phyloP scores from a whole-genome alignment of 2,888 invertebrate species.

The Synanthedon myopaeformis region DNA sequence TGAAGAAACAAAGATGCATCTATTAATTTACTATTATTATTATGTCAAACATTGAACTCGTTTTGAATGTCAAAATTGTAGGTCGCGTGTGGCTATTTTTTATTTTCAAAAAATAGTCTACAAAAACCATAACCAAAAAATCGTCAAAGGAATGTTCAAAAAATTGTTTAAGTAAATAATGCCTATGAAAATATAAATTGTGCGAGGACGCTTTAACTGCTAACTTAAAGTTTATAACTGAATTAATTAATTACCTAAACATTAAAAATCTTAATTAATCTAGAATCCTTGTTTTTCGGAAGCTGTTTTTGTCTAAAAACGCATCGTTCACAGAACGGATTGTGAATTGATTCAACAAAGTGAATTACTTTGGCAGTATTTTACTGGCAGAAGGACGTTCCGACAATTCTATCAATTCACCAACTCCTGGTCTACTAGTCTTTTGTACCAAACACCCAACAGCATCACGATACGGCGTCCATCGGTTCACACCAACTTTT shows the following conservation, averaged over 20 bases:
- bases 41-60: slow-evolving; percentile 39
- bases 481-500: slow-evolving; percentile 64
- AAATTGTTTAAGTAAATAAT: slow-evolving; percentile 65
- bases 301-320: slow-evolving; percentile 48
- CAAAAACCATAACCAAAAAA: slow-evolving; percentile 48
- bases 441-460: slow-evolving; percentile 52
- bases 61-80: slow-evolving; percentile 14
- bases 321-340: slow-evolving; percentile 69
- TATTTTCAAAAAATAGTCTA: slow-evolving; percentile 7
- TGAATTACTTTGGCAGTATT: slow-evolving; percentile 68
- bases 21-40: slow-evolving; percentile 21
- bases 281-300: slow-evolving; percentile 60
- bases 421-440: slow-evolving; percentile 41
- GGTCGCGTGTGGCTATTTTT: too few species aligned
- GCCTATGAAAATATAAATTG: slow-evolving; percentile 65
- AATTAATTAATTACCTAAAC: slow-evolving; percentile 63
- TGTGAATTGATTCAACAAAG: slow-evolving; percentile 57
- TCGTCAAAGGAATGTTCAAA: slow-evolving; percentile 64
- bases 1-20: slow-evolving; percentile 45
- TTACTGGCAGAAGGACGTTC: slow-evolving; percentile 51
- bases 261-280: slow-evolving; percentile 51
- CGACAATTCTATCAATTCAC: slow-evolving; percentile 47
- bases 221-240: slow-evolving; percentile 68
- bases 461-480: slow-evolving; percentile 49
- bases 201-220: slow-evolving; percentile 54